These are phyloP conservation scores for Pseudochromis fuscus DNA, from an alignment of 2,797 vertebrate species.

Conservation along the genomic window DNA sequence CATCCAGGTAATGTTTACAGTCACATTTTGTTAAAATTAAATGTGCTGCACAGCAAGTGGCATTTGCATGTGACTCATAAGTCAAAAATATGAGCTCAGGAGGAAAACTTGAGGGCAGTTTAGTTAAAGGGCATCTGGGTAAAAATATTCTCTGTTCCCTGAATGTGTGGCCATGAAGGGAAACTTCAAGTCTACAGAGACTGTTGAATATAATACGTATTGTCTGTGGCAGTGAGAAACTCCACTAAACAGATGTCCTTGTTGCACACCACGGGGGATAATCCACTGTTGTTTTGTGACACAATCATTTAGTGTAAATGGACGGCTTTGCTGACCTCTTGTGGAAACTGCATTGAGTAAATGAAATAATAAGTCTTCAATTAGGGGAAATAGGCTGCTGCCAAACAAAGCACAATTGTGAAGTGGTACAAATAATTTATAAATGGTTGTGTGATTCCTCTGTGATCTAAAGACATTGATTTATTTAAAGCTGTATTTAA, in stretches of 20 bases:
- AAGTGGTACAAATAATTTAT: neutral
- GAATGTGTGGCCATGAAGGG: neutral
- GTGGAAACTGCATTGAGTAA: conserved; percentile 35
- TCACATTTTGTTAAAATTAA: conserved; percentile 15
- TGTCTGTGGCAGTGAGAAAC: conserved; percentile 6
- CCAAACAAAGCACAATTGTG: neutral
- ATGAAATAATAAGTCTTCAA: conserved; percentile 1
- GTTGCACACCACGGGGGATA: neutral
- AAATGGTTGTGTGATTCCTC: neutral
- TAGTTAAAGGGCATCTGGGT: conserved; percentile 37
- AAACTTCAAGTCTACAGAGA: conserved; percentile 7
- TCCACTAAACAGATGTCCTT: conserved; percentile 4
- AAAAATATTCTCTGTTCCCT: conserved; percentile 27
- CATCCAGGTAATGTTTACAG: neutral
- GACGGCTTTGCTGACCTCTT: conserved; percentile 60
- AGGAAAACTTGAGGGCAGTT: conserved; percentile 30
- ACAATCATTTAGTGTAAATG: conserved; percentile 18
- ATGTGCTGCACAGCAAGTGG: conserved; percentile 14
- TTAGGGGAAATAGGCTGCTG: neutral
- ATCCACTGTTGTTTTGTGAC: conserved; percentile 4
- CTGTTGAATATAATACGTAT: conserved; percentile 16
- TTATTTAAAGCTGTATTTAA: neutral
- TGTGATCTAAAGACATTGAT: neutral
- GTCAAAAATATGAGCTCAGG: conserved; percentile 37
- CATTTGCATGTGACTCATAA: conserved; percentile 43